Evolutionary conservation across 2,797 vertebrate species (phyloP).

Genomic region (Pampus argenteus): DNA sequence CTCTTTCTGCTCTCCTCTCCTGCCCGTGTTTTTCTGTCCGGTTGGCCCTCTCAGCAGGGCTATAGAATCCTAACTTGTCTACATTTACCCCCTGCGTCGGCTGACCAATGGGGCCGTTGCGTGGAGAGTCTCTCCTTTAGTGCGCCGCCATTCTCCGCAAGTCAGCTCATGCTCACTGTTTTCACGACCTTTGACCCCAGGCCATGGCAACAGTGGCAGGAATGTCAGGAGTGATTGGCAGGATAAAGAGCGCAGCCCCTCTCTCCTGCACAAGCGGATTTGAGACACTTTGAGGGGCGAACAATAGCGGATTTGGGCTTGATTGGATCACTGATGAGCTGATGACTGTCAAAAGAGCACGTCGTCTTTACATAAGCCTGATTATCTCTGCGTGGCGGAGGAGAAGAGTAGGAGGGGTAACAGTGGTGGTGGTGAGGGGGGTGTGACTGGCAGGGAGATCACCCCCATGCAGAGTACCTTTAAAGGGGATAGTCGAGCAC

Average conservation of each 20-base stretch:
- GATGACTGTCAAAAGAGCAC: constrained; percentile 99
- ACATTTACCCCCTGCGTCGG: constrained; percentile 95
- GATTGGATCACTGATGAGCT: constrained; percentile 99
- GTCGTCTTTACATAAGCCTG: constrained; percentile 99
- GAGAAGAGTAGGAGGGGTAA: constrained; percentile 73
- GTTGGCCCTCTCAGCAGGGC: constrained; percentile 90
- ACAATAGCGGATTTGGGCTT: constrained; percentile 89
- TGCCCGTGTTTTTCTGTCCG: constrained; percentile 67
- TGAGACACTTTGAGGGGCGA: constrained; percentile 94
- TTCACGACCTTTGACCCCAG: constrained; percentile 96
- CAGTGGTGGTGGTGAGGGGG: background rate
- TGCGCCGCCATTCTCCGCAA: constrained; percentile 93
- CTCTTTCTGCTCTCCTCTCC: constrained; percentile 36
- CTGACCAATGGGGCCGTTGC: constrained; percentile 67
- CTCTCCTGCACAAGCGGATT: constrained; percentile 93
- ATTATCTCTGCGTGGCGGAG: constrained; percentile 99
- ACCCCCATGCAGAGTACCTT: constrained; percentile 88
- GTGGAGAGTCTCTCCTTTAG: constrained; percentile 84
- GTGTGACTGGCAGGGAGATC: constrained; percentile 73
- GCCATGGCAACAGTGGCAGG: constrained; percentile 99
- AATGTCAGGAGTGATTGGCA: constrained; percentile 99
- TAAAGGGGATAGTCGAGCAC: constrained; percentile 88
- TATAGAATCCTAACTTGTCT: constrained; percentile 97
- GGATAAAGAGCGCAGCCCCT: constrained; percentile 91
- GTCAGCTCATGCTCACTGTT: constrained; percentile 97